A percentile compares a stretch with the other conserved stretches of the same genome.
Evolutionary conservation across 2,888 invertebrate species (phyloP).

Genomic region (Lasiommata megera): DNA sequence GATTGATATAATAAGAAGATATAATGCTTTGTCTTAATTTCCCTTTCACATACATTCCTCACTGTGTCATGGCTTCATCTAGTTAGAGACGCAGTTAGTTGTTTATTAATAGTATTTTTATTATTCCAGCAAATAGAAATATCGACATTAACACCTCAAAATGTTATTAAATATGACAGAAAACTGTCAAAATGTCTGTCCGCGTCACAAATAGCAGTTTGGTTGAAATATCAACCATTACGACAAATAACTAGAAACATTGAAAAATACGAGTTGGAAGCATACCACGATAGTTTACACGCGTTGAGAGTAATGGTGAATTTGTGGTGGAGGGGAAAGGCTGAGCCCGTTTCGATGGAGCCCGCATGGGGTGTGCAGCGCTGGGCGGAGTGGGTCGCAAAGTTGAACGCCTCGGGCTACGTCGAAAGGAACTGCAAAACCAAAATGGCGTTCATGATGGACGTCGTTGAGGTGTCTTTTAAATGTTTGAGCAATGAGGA

Average conservation of each 20-base stretch:
- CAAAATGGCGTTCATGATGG: conserved; percentile 37
- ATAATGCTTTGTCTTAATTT: too few species aligned
- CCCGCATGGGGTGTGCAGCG: conserved; percentile 1
- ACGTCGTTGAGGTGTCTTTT: conserved; percentile 43
- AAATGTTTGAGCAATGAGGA: conserved; percentile 32
- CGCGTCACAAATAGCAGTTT: background rate
- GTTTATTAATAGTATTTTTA: background rate
- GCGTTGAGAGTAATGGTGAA: conserved; percentile 39
- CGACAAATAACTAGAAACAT: conserved; percentile 38
- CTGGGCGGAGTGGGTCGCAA: conserved; percentile 18
- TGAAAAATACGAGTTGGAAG: conserved; percentile 33
- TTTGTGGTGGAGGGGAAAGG: conserved; percentile 3
- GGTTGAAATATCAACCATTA: conserved; percentile 28
- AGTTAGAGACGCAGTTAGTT: too few species aligned
- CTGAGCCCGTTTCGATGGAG: conserved; percentile 17
- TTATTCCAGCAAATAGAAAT: background rate
- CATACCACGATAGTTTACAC: conserved; percentile 29
- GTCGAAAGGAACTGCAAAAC: conserved; percentile 16
- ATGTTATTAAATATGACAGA: conserved; percentile 15
- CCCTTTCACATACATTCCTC: too few species aligned
- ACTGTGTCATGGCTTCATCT: too few species aligned
- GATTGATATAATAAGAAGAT: too few species aligned
- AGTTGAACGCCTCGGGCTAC: conserved; percentile 16
- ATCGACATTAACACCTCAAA: conserved; percentile 1
- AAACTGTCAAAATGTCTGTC: conserved; percentile 33